These are phyloP conservation scores for Acronicta alni DNA, from an alignment of 2,888 invertebrate species.

Conservation along the genomic window DNA sequence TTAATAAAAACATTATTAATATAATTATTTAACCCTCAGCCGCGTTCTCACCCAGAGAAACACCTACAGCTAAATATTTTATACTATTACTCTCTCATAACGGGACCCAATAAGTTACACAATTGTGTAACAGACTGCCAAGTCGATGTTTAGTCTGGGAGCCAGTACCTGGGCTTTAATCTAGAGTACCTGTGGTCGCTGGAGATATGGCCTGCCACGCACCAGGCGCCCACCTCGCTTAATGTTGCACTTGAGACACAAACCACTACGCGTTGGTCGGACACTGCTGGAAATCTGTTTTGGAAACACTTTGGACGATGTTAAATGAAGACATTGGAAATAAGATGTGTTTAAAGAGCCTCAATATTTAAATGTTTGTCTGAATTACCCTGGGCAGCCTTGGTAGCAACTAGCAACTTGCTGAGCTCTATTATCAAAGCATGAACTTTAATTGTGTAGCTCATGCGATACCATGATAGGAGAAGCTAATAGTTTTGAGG, in stretches of 20 bases:
- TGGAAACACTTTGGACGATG: neutral
- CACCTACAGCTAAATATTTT: neutral
- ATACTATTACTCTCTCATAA: neutral
- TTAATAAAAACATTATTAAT: too few species aligned
- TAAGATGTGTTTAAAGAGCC: too few species aligned
- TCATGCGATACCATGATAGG: too few species aligned
- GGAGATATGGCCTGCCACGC: slow-evolving; percentile 55
- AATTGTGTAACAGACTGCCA: slow-evolving; percentile 38
- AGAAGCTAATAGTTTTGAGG: too few species aligned
- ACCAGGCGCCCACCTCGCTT: slow-evolving; percentile 32
- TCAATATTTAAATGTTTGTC: too few species aligned
- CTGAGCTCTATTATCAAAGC: too few species aligned
- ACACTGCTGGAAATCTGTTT: slow-evolving; percentile 24
- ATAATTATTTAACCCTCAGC: too few species aligned
- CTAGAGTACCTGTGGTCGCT: slow-evolving; percentile 58
- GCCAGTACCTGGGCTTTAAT: slow-evolving; percentile 57
- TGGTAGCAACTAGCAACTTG: too few species aligned
- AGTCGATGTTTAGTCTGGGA: slow-evolving; percentile 55
- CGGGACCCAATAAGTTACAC: neutral
- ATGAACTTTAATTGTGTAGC: too few species aligned
- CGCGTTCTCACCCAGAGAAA: too few species aligned
- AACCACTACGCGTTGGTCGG: slow-evolving; percentile 23
- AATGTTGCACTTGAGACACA: slow-evolving; percentile 32
- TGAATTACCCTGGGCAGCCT: too few species aligned
- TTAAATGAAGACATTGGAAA: neutral